These are phyloP conservation scores for Blastomussa wellsi DNA, from an alignment of 92 coral and sea anemone genomes.

Conservation along the genomic window DNA sequence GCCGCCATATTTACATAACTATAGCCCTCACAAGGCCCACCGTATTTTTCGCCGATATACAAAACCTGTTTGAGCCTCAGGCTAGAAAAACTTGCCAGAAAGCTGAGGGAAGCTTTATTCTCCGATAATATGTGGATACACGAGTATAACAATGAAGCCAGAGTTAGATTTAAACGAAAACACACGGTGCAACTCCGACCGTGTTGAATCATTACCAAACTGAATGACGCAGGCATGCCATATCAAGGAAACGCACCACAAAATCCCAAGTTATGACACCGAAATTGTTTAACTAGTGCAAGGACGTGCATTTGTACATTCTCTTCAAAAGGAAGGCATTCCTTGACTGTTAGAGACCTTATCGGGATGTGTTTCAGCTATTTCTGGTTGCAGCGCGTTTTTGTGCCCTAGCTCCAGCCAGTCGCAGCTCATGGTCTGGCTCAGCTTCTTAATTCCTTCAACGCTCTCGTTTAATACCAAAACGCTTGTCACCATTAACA, in stretches of 20 bases:
- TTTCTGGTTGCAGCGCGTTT: neutral
- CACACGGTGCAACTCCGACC: conserved; percentile 57
- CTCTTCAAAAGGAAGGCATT: neutral
- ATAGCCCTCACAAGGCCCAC: conserved; percentile 10
- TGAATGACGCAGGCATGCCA: neutral
- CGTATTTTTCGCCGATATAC: conserved; percentile 30
- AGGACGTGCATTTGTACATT: neutral
- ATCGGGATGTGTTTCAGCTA: neutral
- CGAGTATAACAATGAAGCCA: conserved; percentile 14
- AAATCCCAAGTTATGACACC: neutral
- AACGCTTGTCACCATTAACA: neutral
- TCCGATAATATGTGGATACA: conserved; percentile 35
- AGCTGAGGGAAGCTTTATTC: conserved; percentile 56
- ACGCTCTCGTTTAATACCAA: neutral
- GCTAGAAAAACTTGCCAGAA: conserved; percentile 44
- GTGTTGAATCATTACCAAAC: neutral
- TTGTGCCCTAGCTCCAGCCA: neutral
- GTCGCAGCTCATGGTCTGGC: neutral
- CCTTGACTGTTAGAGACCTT: neutral
- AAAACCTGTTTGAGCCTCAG: conserved; percentile 29
- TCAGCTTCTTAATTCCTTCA: neutral
- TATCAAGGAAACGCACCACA: neutral
- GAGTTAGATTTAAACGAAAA: conserved; percentile 56
- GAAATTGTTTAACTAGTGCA: neutral
- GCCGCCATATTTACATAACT: conserved; percentile 52